Evolutionary conservation across 2,888 invertebrate genomes (phyloP).

Genomic region (Hipparchia sbordonii): DNA sequence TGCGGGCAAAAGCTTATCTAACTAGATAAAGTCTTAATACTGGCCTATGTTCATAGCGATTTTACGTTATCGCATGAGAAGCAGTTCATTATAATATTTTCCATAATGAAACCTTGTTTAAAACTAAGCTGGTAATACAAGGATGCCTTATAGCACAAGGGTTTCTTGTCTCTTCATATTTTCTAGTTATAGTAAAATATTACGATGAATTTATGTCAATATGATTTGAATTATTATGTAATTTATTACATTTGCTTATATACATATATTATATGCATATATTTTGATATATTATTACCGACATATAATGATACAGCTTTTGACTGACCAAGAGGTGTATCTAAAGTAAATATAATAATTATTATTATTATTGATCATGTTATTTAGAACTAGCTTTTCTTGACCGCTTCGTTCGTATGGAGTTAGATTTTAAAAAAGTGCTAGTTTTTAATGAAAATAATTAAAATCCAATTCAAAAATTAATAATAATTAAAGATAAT

Average conservation of each 20-base stretch:
- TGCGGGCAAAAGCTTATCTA: background rate
- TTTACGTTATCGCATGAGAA: slow-evolving; percentile 13
- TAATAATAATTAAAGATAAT: no score
- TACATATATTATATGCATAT: no score
- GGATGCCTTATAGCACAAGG: background rate
- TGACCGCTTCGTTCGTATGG: no score
- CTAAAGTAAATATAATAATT: no score
- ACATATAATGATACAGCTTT: no score
- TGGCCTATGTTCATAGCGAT: slow-evolving; percentile 15
- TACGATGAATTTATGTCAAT: background rate
- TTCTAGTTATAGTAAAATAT: background rate
- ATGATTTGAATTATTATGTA: background rate
- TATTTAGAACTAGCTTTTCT: no score
- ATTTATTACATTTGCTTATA: background rate
- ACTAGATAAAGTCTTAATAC: slow-evolving; percentile 14
- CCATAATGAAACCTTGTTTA: slow-evolving; percentile 16
- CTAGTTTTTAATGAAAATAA: no score
- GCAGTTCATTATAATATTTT: slow-evolving; percentile 21
- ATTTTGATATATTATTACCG: background rate
- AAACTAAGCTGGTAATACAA: slow-evolving; percentile 1
- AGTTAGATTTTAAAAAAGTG: no score
- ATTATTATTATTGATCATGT: no score
- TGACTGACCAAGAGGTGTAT: background rate
- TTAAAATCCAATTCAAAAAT: no score
- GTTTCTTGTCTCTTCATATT: background rate